Base-by-base conservation (phyloP, 2,113 vertebrate species). In the Coturnix japonica region DNA sequence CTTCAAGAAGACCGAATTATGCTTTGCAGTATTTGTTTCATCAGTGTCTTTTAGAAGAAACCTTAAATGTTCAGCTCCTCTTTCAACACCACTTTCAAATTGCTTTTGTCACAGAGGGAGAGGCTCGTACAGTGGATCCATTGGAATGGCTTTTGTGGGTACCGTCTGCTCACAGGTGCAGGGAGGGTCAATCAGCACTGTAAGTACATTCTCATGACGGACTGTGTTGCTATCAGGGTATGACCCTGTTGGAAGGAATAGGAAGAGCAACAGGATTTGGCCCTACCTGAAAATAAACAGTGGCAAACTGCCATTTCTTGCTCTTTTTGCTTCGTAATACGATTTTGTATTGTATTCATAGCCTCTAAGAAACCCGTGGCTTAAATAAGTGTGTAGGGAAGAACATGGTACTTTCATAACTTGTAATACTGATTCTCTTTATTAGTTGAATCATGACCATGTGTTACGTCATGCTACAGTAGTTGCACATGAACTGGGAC, bases 131-230 rank as follows among this genome's bases (percentile, higher is more conserved):
- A 75, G 57, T n/a, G 69, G 90, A 3, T 60, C 98, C 10, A 81
- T 98, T 67, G 98, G 98, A 12, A 98, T 98, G 98, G 98, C 98
- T 77, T 99, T 98, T 47, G 98, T 98, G 70, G 98, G 98, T 4
- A 97, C 97, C 0, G 91, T 98, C 26, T 99, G 98, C 96, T 98
- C 97, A 1, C 93, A 43, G 6, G 79, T 97, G 30, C 95, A 9
- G 39, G 93, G 96, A 49, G 98, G 97, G 44, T 98, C 98, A 73
- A 98, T 99, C 91, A 98, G 93, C 56, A 97, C 98, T 95, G 98
- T 99, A 75, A 97, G 98, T 95, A 83, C 15, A 65, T 33, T 63
- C 16, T 49, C 33, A 6, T 41, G 37, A 72, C n/a, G 13, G 19
- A 37, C 11, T 43, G 21, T 43, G 46, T 44, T 22, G 6, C 54